Base-by-base conservation (phyloP, 2,888 invertebrate genomes). In the Philereme transversata region DNA sequence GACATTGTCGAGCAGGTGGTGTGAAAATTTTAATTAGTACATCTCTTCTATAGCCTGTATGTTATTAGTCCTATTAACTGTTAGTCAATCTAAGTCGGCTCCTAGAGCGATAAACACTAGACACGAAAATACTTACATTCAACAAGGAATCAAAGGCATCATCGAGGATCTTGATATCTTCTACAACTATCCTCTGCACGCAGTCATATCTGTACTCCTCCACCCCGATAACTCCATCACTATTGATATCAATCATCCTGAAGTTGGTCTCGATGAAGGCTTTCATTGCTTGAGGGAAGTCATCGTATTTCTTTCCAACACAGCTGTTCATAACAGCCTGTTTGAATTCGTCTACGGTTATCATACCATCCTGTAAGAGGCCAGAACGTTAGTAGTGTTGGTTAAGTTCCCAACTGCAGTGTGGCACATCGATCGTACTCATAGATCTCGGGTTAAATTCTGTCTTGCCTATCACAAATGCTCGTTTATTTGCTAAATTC, bases 261-360 rank as follows among this genome's bases (percentile, higher is more conserved):
- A 97, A 97, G 86, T 96, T 96, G 55, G 95, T 95, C 82, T 97
- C 97, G 78, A 97, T 97, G 83, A 97, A 97, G 80, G 96, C 96
- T 79, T 95, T 96, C 96, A 97, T 96, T 4, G 97, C 96, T 85
- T 97, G 96, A 0, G 97, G 97, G 78, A 97, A 97, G 63, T 97
- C 96, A 8, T 94, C 94, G 78, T 96, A 97, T 66, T 94, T 93
- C 75, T 95, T 94, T 4, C 97, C 97, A 33, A 97, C 93, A 78
- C 97, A 97, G 71, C 95, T 96, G 81, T 95, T 96, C 83, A 96
- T 95, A 0, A 97, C 96, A 0, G 97, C 97, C 73, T 82, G 83
- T 81, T 97, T 97, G 88, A 97, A 97, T 81, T 97, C 97, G 1
- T 96, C 96, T 58, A 95, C 95, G 4, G 96, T 95, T 72, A 97